Base-by-base conservation (phyloP, 2,113 vertebrate species). In the human region DNA sequence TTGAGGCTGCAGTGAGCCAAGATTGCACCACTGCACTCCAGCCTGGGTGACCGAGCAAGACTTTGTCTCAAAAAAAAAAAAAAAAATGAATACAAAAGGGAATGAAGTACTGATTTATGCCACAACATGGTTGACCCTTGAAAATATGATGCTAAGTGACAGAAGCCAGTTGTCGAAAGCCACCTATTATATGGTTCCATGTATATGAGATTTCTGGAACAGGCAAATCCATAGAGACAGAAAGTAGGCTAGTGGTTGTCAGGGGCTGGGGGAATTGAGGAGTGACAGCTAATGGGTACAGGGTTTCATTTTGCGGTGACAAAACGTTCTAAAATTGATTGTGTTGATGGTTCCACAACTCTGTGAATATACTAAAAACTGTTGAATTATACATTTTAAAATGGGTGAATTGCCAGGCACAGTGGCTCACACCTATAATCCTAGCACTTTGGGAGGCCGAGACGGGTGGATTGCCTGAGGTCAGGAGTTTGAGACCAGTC, bases 101-200 rank as follows among this genome's bases (percentile, higher is more conserved):
- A 93, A 92, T 12, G 12, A 68, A 80, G 73, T 38, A 85, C 30
- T 78, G 68, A 17, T 66, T 82, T 18, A 84, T 2, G 6, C n/a
- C 70, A 38, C 5, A 45, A 64, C 48, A 57, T 18, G 25, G 38
- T 23, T 75, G 66, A 84, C 30, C 81, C 76, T 88, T 57, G 38
- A 52, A 96, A 92, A 79, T 57, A 40, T 40, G 20, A 59, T 81
- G 48, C 66, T 91, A 79, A 40, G 23, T 25, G 25, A 81, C 57
- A 96, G 50, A 94, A 88, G 17, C n/a, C 70, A 76, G 72, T 68
- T 73, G 57, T 57, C 55, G 78, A 96, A 94, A n/a, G 70, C 18
- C 72, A 94, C 27, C 64, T 45, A 50, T 55, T 57, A 4, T 61
- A 38, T 64, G 89, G 84, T 48, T 88, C 32, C 32, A 38, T 66